These are phyloP conservation scores for Scaptodrosophila latifasciaeformis DNA, from an alignment of 2,888 invertebrate genomes.

Conservation along the genomic window DNA sequence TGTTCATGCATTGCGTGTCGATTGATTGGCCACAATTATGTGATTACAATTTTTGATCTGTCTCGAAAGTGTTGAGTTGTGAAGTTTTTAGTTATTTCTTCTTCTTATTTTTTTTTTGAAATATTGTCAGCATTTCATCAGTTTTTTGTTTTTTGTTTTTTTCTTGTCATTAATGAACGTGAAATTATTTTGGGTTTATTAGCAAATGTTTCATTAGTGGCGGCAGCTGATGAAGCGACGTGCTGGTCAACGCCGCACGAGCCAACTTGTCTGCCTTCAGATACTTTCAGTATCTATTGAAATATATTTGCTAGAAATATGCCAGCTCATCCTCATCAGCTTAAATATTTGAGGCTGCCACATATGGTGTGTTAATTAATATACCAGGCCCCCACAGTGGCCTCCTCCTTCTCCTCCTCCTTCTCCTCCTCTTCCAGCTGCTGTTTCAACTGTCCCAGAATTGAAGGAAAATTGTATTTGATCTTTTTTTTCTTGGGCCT, in stretches of 20 bases:
- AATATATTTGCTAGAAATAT: conserved; percentile 37
- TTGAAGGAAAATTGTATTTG: background rate
- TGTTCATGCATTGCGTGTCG: conserved; percentile 1
- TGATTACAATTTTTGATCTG: conserved; percentile 22
- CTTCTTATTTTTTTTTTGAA: conserved; percentile 3
- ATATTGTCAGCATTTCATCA: conserved; percentile 1
- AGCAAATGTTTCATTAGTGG: conserved; percentile 43
- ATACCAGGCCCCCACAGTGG: conserved; percentile 34
- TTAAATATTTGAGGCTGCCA: background rate
- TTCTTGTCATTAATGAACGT: conserved; percentile 48
- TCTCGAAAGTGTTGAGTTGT: conserved; percentile 18
- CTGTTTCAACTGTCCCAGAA: background rate
- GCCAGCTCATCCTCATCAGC: conserved; percentile 47
- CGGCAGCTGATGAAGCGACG: conserved; percentile 7
- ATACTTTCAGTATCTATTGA: conserved; percentile 28
- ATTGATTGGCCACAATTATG: conserved; percentile 15
- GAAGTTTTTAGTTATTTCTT: background rate
- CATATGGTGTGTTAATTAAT: conserved; percentile 49
- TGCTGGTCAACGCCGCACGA: conserved; percentile 26
- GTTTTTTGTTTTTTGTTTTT: background rate
- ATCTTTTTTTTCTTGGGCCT: too few species aligned
- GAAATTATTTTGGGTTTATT: conserved; percentile 53
- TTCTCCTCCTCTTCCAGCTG: too few species aligned
- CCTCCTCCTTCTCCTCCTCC: background rate
- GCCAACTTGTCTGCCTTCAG: conserved; percentile 8